A percentile compares a stretch with the other conserved stretches of the same genome.
phyloP scores from a whole-genome alignment of 1,140 invertebrate species.

The Drosophila takahashii region DNA sequence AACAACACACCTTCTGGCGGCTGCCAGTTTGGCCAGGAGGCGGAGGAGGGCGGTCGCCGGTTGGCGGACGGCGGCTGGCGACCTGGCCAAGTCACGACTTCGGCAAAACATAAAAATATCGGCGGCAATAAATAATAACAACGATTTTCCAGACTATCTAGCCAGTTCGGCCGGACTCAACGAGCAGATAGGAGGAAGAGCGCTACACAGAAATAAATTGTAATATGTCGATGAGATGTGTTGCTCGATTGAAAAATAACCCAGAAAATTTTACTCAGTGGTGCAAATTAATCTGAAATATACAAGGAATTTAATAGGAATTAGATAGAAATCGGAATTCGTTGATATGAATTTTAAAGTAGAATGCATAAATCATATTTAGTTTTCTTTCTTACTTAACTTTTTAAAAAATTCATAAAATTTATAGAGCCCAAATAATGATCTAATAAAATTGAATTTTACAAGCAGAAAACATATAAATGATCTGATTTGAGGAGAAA shows the following conservation, averaged over 20 bases:
- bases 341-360: too few relatives aligned
- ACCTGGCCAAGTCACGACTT: conserved; percentile 78
- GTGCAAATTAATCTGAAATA: too few relatives aligned
- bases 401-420: too few relatives aligned
- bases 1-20: conserved; percentile 71
- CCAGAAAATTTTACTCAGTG: not conserved
- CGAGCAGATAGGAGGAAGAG: conserved; percentile 40
- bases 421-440: too few relatives aligned
- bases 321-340: too few relatives aligned
- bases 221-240: not conserved
- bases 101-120: conserved; percentile 82
- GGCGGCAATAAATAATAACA: conserved; percentile 83
- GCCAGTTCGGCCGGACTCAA: conserved; percentile 37
- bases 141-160: conserved; percentile 81
- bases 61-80: conserved; percentile 24
- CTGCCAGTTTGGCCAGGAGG: conserved; percentile 60
- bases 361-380: too few relatives aligned
- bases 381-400: too few relatives aligned
- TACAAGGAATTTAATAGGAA: too few relatives aligned
- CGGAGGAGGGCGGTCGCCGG: conserved; percentile 15
- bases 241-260: not conserved
- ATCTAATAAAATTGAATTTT: too few relatives aligned
- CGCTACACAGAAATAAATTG: conserved; percentile 20
- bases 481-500: not conserved
- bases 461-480: too few relatives aligned